A percentile compares a stretch with the other conserved stretches of the same genome.
Evolutionary conservation across 1,140 invertebrate genomes (phyloP).

Genomic region (Forficula auricularia): DNA sequence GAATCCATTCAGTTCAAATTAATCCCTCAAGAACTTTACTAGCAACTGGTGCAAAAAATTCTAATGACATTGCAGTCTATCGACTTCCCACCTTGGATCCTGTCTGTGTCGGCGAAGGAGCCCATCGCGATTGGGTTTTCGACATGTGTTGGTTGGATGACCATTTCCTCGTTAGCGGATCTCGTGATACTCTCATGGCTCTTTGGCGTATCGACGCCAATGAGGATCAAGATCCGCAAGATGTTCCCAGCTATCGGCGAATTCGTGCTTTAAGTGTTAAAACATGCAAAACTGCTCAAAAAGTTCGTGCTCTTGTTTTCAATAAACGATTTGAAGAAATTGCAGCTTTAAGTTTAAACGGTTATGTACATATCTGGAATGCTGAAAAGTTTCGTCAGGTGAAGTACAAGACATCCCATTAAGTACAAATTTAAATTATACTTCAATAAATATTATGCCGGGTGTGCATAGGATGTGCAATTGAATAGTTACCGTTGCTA

Average conservation of each 20-base stretch:
- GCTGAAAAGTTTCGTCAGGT: slow-evolving; percentile 65
- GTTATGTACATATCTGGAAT: slow-evolving; percentile 78
- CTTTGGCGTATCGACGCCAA: slow-evolving; percentile 53
- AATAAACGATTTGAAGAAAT: slow-evolving; percentile 74
- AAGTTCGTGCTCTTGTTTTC: slow-evolving; percentile 74
- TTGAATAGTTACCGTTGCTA: no score
- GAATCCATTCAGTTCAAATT: slow-evolving; percentile 83
- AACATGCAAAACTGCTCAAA: slow-evolving; percentile 53
- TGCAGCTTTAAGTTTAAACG: slow-evolving; percentile 80
- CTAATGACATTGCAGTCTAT: slow-evolving; percentile 85
- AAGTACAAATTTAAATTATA: no score
- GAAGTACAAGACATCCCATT: no score
- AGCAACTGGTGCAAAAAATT: slow-evolving; percentile 82
- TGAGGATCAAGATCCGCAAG: slow-evolving; percentile 26
- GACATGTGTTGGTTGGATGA: slow-evolving; percentile 94
- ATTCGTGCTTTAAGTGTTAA: slow-evolving; percentile 54
- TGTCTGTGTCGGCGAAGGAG: slow-evolving; percentile 79
- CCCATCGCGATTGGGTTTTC: slow-evolving; percentile 87
- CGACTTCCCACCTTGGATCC: slow-evolving; percentile 83
- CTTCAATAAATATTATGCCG: no score
- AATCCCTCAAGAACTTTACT: slow-evolving; percentile 81
- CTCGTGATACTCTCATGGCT: slow-evolving; percentile 70
- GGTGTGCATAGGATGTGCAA: no score
- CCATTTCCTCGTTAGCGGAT: slow-evolving; percentile 84
- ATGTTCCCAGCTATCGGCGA: slow-evolving; percentile 24